Evolutionary conservation across 2,113 vertebrate genomes (phyloP).

Genomic region (Nematolebias whitei): DNA sequence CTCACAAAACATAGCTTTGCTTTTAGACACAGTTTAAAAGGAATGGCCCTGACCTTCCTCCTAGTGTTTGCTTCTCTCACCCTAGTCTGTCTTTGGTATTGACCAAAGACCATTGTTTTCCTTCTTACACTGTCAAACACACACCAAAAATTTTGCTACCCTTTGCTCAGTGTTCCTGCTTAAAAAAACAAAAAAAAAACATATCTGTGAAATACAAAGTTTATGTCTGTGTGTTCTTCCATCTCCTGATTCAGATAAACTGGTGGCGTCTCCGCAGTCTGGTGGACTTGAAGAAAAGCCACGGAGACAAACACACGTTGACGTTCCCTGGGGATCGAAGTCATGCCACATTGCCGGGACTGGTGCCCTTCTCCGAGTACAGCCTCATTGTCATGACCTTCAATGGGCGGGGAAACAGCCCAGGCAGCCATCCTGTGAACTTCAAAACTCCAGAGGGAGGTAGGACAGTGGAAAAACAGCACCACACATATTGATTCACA

Average conservation of each 20-base stretch:
- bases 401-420: constrained; percentile 91
- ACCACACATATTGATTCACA: constrained; percentile 62
- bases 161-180: background rate
- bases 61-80: constrained; percentile 30
- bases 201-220: constrained; percentile 2
- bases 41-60: constrained; percentile 52
- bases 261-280: constrained; percentile 92
- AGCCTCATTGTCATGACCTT: constrained; percentile 88
- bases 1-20: constrained; percentile 55
- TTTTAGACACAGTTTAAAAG: constrained; percentile 71
- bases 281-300: constrained; percentile 82
- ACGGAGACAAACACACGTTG: constrained; percentile 83
- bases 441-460: constrained; percentile 98
- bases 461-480: constrained; percentile 74
- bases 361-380: constrained; percentile 93
- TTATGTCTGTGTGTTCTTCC: background rate
- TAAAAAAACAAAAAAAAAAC: background rate
- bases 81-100: constrained; percentile 20
- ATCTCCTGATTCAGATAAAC: constrained; percentile 80
- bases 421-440: constrained; percentile 84
- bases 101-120: constrained; percentile 30
- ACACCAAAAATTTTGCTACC: background rate
- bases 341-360: constrained; percentile 83
- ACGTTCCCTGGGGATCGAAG: constrained; percentile 84
- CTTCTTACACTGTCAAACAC: background rate